Evolutionary conservation across 2,113 vertebrate species (phyloP).

Genomic region (Odocoileus virginianus): DNA sequence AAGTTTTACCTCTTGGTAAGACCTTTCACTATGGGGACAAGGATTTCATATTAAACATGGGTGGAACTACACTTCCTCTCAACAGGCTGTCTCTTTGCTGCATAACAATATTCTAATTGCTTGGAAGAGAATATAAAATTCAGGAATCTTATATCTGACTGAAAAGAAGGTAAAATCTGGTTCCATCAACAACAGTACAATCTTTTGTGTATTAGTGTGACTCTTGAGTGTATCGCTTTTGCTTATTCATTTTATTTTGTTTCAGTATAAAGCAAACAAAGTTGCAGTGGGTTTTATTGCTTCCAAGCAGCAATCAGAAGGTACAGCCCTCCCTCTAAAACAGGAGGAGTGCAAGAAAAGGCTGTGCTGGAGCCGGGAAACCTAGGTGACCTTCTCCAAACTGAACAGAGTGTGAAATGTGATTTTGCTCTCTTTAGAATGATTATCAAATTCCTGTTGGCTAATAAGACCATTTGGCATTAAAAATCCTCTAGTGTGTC

Average conservation of each 20-base stretch:
- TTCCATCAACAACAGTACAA: not conserved
- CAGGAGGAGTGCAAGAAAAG: not conserved
- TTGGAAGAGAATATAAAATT: not conserved
- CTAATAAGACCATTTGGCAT: slow-evolving; percentile 54
- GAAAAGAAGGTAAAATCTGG: not conserved
- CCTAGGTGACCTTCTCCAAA: not conserved
- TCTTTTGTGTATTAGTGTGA: not conserved
- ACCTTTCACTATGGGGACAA: not conserved
- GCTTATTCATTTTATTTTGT: not conserved
- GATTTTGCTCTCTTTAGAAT: slow-evolving; percentile 11
- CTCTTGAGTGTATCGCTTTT: not conserved
- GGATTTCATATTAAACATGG: not conserved
- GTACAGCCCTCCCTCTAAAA: not conserved
- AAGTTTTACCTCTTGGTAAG: not conserved
- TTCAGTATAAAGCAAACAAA: not conserved
- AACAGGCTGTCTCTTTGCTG: not conserved
- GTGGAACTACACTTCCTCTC: not conserved
- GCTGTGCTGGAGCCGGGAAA: slow-evolving; percentile 1
- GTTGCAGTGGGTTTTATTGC: not conserved
- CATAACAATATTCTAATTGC: not conserved
- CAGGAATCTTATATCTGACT: not conserved
- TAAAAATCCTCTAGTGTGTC: slow-evolving; percentile 47
- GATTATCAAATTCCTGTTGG: slow-evolving; percentile 22
- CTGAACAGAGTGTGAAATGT: not conserved
- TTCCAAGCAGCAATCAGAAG: slow-evolving; percentile 27